phyloP scores from a whole-genome alignment of 1,140 invertebrate species.

The Thalassaphorura encarpata region DNA sequence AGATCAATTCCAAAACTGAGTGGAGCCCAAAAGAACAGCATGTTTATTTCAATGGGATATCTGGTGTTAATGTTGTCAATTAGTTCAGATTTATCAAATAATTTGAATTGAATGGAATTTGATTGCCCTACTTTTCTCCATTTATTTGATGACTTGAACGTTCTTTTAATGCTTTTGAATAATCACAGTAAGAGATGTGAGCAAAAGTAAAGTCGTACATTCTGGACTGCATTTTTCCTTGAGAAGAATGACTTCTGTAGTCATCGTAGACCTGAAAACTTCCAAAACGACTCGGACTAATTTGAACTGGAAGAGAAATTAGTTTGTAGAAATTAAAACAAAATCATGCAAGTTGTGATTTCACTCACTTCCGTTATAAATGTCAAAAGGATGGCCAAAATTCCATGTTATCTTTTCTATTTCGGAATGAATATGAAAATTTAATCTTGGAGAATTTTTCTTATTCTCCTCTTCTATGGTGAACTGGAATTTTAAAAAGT shows the following conservation, averaged over 20 bases:
- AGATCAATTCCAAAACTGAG: constrained; percentile 4
- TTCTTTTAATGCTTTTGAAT: background rate
- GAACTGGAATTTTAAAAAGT: background rate
- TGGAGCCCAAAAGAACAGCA: background rate
- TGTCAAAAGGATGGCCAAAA: constrained; percentile 1
- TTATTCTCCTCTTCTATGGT: background rate
- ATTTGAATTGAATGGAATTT: background rate
- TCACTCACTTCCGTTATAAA: constrained; percentile 2
- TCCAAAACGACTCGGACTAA: background rate
- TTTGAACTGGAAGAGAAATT: background rate
- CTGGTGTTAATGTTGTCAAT: background rate
- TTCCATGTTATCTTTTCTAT: background rate
- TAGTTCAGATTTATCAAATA: background rate
- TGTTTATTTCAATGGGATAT: constrained; percentile 2
- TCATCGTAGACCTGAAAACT: background rate
- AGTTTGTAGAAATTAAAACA: background rate
- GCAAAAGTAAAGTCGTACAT: constrained; percentile 4
- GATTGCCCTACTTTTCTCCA: background rate
- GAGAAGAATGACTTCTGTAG: background rate
- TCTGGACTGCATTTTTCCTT: no score
- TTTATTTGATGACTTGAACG: constrained; percentile 2
- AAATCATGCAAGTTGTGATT: background rate
- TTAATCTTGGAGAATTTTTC: background rate
- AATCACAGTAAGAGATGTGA: constrained; percentile 3
- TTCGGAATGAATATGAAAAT: background rate